A percentile compares a stretch with the other conserved stretches of the same genome.
Evolutionary conservation across 2,888 invertebrate genomes (phyloP).

Genomic region (Eupeodes luniger): DNA sequence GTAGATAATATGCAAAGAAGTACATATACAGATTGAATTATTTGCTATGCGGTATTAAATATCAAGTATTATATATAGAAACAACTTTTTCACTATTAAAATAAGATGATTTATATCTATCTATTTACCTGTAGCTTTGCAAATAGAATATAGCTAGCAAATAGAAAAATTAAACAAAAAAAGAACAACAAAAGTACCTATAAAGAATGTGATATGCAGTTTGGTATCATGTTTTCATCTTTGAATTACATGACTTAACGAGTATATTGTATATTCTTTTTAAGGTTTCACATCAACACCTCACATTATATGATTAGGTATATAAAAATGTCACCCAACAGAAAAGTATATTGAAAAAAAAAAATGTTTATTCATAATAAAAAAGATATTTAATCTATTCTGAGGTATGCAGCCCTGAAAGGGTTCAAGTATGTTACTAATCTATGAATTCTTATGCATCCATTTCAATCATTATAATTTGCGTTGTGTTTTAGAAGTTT

Average conservation of each 20-base stretch:
- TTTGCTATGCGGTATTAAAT: constrained; percentile 7
- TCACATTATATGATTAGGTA: not conserved
- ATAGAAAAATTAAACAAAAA: not conserved
- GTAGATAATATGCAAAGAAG: not conserved
- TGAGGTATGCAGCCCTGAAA: not conserved
- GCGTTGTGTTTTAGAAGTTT: not conserved
- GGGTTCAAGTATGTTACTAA: not conserved
- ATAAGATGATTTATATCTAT: constrained; percentile 2
- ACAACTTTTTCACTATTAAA: not conserved
- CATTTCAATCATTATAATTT: not conserved
- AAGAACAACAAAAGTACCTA: not conserved
- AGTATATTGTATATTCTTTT: not conserved
- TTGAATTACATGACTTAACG: not conserved
- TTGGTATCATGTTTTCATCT: constrained; percentile 53
- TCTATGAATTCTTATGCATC: not conserved
- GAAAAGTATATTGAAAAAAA: not conserved
- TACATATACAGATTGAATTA: constrained; percentile 1
- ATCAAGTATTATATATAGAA: constrained; percentile 5
- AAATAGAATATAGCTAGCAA: not conserved
- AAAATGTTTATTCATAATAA: not conserved
- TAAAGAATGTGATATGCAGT: constrained; percentile 54
- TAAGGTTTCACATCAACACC: not conserved
- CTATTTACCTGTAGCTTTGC: not conserved
- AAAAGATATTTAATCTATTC: not conserved
- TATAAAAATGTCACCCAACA: not conserved